Base-by-base conservation (phyloP, 2,888 invertebrate species). In the Xanthorhoe designata region DNA sequence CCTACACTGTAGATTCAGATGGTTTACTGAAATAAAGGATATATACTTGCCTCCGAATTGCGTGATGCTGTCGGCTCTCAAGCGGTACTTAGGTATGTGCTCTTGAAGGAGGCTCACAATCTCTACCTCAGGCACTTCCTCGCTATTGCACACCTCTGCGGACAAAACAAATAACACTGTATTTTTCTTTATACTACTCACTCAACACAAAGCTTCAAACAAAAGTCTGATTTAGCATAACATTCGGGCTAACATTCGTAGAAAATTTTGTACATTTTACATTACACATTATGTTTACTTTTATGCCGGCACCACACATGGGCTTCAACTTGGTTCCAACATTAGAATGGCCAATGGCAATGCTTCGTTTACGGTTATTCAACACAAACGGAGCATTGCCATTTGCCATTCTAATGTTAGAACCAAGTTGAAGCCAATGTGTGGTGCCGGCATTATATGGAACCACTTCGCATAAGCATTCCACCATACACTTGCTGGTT, bases 21-120 rank as follows among this genome's bases (percentile, higher is more conserved):
- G 19, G 42, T 51, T 32, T 51, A 61, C 56, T 50, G 18, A 55
- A 70, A 72, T 61, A 45, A 52, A 58, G 24, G 68, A 91, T 94
- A 0, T 9, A 47, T 62, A 63, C 66, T 67, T 92, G 96, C 98
- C 98, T 94, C 96, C 96, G 93, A 99, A 99, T 89, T 97, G 95
- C 50, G 98, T 98, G 78, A 98, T 95, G 77, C 97, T 97, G 94
- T 99, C 99, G 64, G 98, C 98, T 87, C 99, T 95, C 71, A 99
- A 95, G 85, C 96, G 97, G 92, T 99, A 99, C 85, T 96, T 96
- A 61, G 99, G 99, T 88, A 99, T 98, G 91, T 98, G 97, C 90
- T 99, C 98, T 94, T 98, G 97, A 78, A 99, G 94, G 77, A 99
- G 95, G 89, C 98, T 98, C 91, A 99, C 97, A 84, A 99, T 98